A percentile compares a stretch with the other conserved stretches of the same genome.
phyloP scores from a whole-genome alignment of 2,888 invertebrate species.

The Diadromus collaris region DNA sequence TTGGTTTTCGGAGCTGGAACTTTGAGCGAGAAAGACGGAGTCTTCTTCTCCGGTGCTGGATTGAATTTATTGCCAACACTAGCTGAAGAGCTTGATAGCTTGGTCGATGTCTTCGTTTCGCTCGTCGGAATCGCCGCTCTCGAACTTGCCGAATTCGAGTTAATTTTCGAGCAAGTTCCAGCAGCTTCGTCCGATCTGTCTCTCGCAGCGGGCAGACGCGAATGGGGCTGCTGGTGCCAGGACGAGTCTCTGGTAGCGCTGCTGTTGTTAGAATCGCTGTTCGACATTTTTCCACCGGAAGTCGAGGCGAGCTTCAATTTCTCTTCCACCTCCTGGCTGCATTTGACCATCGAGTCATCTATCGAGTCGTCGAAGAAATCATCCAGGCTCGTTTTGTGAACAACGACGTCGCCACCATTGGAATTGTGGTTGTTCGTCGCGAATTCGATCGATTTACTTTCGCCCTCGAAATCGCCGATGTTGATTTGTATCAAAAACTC shows the following conservation, averaged over 20 bases:
- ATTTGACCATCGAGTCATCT: conserved; percentile 71
- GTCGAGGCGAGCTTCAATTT: conserved; percentile 63
- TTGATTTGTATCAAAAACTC: conserved; percentile 46
- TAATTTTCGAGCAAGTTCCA: not conserved
- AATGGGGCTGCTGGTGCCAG: conserved; percentile 51
- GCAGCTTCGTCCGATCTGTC: conserved; percentile 22
- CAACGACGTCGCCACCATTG: not conserved
- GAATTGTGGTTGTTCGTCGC: conserved; percentile 8
- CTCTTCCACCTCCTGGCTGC: conserved; percentile 73
- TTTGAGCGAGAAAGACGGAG: too few species aligned
- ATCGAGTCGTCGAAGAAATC: conserved; percentile 73
- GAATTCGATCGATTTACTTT: not conserved
- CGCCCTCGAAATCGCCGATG: conserved; percentile 51
- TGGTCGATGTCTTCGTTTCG: not conserved
- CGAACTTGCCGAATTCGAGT: conserved; percentile 16
- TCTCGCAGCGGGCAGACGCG: conserved; percentile 16
- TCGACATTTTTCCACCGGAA: conserved; percentile 14
- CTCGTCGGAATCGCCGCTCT: not conserved
- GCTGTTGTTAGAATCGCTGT: conserved; percentile 6
- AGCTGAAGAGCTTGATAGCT: not conserved
- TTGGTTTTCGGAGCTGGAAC: too few species aligned
- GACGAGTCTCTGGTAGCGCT: conserved; percentile 31
- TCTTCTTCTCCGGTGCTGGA: not conserved
- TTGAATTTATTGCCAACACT: not conserved
- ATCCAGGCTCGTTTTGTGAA: conserved; percentile 60